phyloP scores from a whole-genome alignment of 2,888 invertebrate species.

The Apamea crenata region DNA sequence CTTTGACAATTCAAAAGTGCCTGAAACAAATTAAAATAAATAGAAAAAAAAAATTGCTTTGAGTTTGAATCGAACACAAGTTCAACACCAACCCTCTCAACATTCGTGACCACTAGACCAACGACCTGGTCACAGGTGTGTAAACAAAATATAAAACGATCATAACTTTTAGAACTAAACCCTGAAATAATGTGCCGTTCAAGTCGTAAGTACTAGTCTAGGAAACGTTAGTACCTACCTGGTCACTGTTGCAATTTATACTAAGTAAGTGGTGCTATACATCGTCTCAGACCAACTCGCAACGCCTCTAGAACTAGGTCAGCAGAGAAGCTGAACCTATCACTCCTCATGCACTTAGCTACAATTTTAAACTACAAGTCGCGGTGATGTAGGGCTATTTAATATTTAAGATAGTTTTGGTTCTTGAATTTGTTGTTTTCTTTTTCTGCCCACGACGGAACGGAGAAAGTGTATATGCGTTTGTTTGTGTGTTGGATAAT shows the following conservation, averaged over 20 bases:
- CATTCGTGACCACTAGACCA: neutral
- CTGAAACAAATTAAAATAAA: neutral
- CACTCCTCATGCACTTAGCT: constrained; percentile 36
- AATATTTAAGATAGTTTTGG: neutral
- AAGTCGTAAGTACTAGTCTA: constrained; percentile 32
- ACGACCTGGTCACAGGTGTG: constrained; percentile 15
- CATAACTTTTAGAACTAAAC: constrained; percentile 25
- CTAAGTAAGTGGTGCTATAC: constrained; percentile 58
- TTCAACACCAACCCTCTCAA: neutral
- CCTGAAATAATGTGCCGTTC: constrained; percentile 40
- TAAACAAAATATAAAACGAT: constrained; percentile 20
- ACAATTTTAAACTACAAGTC: constrained; percentile 18
- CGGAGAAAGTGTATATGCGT: neutral
- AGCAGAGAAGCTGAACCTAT: constrained; percentile 33
- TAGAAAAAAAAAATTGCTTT: no score
- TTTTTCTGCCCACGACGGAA: neutral
- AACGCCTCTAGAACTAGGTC: constrained; percentile 50
- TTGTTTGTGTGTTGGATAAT: no score
- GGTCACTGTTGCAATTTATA: constrained; percentile 61
- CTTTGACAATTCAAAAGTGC: neutral
- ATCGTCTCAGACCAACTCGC: constrained; percentile 39
- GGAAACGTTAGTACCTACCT: constrained; percentile 53
- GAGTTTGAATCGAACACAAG: neutral
- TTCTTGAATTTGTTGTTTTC: neutral
- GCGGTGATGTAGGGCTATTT: neutral